Evolutionary conservation across 1,140 invertebrate genomes (phyloP), one percentile per base, ranked within the genome.

Genomic region (Drosophila teissieri): DNA sequence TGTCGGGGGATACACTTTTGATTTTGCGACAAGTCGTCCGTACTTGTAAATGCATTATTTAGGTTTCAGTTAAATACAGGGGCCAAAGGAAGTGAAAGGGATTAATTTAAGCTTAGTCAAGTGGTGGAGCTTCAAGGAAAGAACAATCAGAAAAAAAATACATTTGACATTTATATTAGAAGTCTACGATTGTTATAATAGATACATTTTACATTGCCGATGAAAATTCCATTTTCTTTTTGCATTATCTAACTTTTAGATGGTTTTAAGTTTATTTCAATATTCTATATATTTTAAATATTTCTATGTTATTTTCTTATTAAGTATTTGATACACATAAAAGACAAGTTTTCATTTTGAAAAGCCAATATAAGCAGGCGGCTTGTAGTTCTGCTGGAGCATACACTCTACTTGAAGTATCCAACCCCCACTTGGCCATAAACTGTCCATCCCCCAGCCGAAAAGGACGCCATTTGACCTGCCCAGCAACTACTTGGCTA

Each of bases 401-500:
- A n/a, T n/a, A 8, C 6, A 42, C 39, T 42, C 31, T 22, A 42
- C 36, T 12, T 15, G 8, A 15, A 15, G 15, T 36, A 22, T 0
- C 22, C 36, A 39, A 2, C 8, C 15, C 52, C 8, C 24, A 22
- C 36, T 14, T 22, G n/a, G 4, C 8, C 24, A 22, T 58, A 62
- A 22, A 31, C 36, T 62, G 60, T 2, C 17, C 54, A 42, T 58
- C 53, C 37, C 53, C 37, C 60, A 19, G 31, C 11, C 44, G 45
- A 12, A n/a, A 63, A 31, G 15, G 22, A 40, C 34, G 14, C 19
- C 22, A 24, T 46, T 24, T 22, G 40, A 10, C 63, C 15, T 54
- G 22, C n/a, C 36, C 51, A 56, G 31, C 62, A 52, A 68, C 73
- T 76, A 80, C 83, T 82, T 73, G 74, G 81, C 78, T 88, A 83